Evolutionary conservation across 2,113 vertebrate genomes (phyloP), one percentile per base, ranked within the genome.

Genomic region (Labrus mixtus): DNA sequence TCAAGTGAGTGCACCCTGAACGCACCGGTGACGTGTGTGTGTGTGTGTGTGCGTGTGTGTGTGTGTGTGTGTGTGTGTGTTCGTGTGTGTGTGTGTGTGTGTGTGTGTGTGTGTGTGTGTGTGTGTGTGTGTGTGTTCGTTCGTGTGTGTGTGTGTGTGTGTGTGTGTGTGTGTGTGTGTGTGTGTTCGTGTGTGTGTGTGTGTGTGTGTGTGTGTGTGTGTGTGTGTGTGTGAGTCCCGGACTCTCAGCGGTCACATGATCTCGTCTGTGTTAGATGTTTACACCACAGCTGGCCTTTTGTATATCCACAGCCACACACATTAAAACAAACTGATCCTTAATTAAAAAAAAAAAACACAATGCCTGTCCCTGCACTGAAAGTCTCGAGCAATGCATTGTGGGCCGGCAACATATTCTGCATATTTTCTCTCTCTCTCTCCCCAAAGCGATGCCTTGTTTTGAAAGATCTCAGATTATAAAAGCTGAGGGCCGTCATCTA

Each of bases 1-100:
- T 96, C 82, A 95, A 97, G 97, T 98, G 90, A 95, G 0, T 10
- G 71, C 73, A 25, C 2, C 25, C 25, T 25, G 25, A 25, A 25
- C 3, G 25, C 2, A 25, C 25, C 25, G 3, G 51, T 59, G 25
- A 25, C 10, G 8, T 9, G 10, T 33, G 43, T 29, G 43, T 45
- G 53, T n/a, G 54, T 46, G 12, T 76, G 25, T 25, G 25, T 2
- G 25, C 3, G n/a, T n/a, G n/a, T n/a, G n/a, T n/a, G n/a, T n/a
- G n/a, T n/a, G n/a, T n/a, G n/a, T n/a, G n/a, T n/a, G n/a, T n/a
- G n/a, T 72, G 46, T 72, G 58, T 73, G 53, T 10, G 33, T n/a
- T n/a, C n/a, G 54, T 46, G 12, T 76, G 25, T 25, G 25, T 2
- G 25, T 25, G n/a, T n/a, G n/a, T n/a, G n/a, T n/a, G n/a, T n/a